Conservation (phyloP, 2,888 invertebrate genomes). For the Perizoma flavofasciatum region DNA sequence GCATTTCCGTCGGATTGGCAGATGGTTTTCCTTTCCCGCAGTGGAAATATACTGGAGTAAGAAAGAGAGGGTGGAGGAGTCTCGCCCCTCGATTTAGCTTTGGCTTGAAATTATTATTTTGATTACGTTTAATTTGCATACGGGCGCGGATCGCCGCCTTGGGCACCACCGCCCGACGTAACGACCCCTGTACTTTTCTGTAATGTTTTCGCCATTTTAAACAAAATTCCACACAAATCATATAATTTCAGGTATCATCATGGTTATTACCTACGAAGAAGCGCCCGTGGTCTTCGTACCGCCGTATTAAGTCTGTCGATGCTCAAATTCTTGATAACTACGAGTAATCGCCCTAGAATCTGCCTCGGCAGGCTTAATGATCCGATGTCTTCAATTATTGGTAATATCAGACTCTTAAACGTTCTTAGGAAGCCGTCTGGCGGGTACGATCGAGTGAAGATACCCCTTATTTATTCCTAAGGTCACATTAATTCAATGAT, state of each 20-base stretch:
- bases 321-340: conserved; percentile 81
- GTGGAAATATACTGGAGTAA: conserved; percentile 44
- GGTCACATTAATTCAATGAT: conserved; percentile 52
- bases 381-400: conserved; percentile 77
- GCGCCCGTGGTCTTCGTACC: conserved; percentile 74
- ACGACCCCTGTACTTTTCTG: conserved; percentile 82
- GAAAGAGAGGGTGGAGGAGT: conserved; percentile 59
- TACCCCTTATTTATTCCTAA: conserved; percentile 55
- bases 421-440: conserved; percentile 77
- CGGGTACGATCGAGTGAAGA: conserved; percentile 50
- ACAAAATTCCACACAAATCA: conserved; percentile 83
- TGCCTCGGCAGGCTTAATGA: conserved; percentile 74
- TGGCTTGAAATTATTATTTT: conserved; percentile 80
- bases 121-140: conserved; percentile 84
- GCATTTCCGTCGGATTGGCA: conserved; percentile 65
- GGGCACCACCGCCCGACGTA: conserved; percentile 66
- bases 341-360: conserved; percentile 81
- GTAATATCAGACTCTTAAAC: conserved; percentile 79
- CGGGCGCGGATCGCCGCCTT: conserved; percentile 64
- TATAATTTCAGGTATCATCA: conserved; percentile 82
- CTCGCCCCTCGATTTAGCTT: conserved; percentile 54
- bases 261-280: conserved; percentile 77
- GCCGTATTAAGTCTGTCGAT: conserved; percentile 74
- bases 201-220: conserved; percentile 84
- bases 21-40: conserved; percentile 61